Evolutionary conservation across 2,797 vertebrate genomes (phyloP), one percentile per base, ranked within the genome.

Genomic region (Hemibagrus guttatus): DNA sequence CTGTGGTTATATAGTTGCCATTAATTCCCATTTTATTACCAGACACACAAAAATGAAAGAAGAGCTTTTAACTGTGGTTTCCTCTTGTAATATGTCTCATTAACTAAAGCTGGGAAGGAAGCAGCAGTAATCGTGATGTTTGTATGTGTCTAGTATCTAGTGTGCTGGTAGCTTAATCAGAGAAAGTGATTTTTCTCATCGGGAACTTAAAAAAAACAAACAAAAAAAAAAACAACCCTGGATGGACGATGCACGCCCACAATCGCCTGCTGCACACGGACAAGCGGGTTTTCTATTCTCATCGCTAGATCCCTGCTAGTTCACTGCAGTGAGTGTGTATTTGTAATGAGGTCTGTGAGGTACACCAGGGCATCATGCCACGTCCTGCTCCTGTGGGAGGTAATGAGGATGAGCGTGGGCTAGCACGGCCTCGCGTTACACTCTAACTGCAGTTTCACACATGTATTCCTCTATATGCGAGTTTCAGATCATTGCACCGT

Each of bases 341-440:
- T 84, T 89, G 85, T 93, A 93, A 93, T 90, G 89, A 93, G 89
- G 84, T 90, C 92, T 88, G 28, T 49, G 74, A 91, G 90, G 91
- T 93, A 89, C 63, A 82, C 52, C 59, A 82, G 85, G 81, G 78
- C 54, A 17, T 68, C 75, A 86, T 52, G 46, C 16, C 9, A 13
- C 87, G 84, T 85, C 66, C 69, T 81, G 90, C 91, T 91, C 90
- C 90, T 85, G 86, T 4, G 88, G 89, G 90, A 89, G 68, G 16
- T 81, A 74, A 64, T 84, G 87, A 39, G 56, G 75, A 91, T 89
- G 81, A 88, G 88, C 86, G 89, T 64, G 64, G 84, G 89, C 88
- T 87, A 64, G 87, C 69, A 75, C 2, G 23, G 5, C 59, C 13
- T 9, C 2, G 59, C 14, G 2, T 23, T 54, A 31, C 9, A 46